phyloP scores from a whole-genome alignment of 2,113 vertebrate genomes.

The Neogobius melanostomus region DNA sequence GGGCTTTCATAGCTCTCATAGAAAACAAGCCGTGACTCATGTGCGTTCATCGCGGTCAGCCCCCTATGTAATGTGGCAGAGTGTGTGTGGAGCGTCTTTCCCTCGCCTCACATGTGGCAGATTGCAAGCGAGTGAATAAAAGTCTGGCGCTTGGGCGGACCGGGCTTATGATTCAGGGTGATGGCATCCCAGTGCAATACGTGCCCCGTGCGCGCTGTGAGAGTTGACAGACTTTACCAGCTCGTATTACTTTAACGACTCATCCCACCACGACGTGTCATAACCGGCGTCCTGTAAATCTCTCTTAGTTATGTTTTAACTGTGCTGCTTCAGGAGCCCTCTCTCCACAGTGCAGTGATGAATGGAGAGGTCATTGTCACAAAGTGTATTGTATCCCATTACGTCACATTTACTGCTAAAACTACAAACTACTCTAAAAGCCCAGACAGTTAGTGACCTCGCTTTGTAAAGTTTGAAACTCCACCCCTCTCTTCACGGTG shows the following conservation, averaged over 20 bases:
- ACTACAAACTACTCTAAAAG: too few species aligned
- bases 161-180: constrained; percentile 30
- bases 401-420: too few species aligned
- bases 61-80: constrained; percentile 7
- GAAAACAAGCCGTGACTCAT: constrained; percentile 29
- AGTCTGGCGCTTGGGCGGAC: constrained; percentile 13
- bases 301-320: constrained; percentile 25
- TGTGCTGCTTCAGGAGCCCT: neutral
- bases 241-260: constrained; percentile 38
- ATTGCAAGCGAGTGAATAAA: neutral
- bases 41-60: constrained; percentile 15
- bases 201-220: constrained; percentile 9
- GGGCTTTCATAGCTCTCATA: constrained; percentile 2
- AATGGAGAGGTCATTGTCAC: too few species aligned
- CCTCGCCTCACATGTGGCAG: constrained; percentile 1
- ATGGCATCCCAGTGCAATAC: constrained; percentile 28
- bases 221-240: constrained; percentile 34
- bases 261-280: neutral
- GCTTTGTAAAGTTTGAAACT: too few species aligned
- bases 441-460: too few species aligned
- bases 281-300: constrained; percentile 42
- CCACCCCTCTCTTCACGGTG: constrained; percentile 2
- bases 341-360: constrained; percentile 5
- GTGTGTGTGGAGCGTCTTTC: neutral
- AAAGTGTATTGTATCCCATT: too few species aligned